Conservation (phyloP, 2,888 invertebrate species). For the Orgyia antiqua region DNA sequence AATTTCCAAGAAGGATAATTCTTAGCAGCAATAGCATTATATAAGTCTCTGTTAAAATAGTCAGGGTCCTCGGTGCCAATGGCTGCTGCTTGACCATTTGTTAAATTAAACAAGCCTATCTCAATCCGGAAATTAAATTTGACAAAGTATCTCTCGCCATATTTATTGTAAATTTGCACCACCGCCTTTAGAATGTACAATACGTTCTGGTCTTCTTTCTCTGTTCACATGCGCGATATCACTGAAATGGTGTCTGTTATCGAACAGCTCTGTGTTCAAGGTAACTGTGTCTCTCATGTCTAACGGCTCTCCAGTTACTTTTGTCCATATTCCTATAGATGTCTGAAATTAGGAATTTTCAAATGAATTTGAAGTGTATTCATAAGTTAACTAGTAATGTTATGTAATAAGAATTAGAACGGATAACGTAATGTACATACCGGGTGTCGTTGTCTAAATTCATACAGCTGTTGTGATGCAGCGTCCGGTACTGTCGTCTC, state of each 20-base stretch:
- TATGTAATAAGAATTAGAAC: no score
- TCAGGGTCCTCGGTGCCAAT: conserved; percentile 86
- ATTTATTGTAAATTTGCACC: conserved; percentile 90
- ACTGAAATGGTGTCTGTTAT: conserved; percentile 34
- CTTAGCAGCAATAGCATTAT: conserved; percentile 88
- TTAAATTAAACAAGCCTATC: conserved; percentile 88
- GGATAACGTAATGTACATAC: conserved; percentile 1
- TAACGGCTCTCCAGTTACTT: conserved; percentile 5
- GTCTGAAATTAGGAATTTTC: conserved; percentile 6
- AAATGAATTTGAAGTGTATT: no score
- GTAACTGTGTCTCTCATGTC: conserved; percentile 3
- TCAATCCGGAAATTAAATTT: conserved; percentile 95
- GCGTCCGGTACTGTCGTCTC: conserved; percentile 2
- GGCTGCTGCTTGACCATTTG: conserved; percentile 78
- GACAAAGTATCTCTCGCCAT: conserved; percentile 84
- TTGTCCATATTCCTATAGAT: conserved; percentile 4
- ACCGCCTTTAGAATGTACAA: conserved; percentile 94
- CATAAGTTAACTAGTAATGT: no score
- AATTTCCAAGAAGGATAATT: conserved; percentile 57
- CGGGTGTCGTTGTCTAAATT: conserved; percentile 1
- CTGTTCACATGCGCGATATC: conserved; percentile 81
- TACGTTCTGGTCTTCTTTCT: conserved; percentile 93
- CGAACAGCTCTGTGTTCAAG: conserved; percentile 4
- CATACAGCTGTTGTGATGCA: neutral
- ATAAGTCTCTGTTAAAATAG: conserved; percentile 87